Conservation (phyloP, 2,113 vertebrate species). For the Carassius auratus region DNA sequence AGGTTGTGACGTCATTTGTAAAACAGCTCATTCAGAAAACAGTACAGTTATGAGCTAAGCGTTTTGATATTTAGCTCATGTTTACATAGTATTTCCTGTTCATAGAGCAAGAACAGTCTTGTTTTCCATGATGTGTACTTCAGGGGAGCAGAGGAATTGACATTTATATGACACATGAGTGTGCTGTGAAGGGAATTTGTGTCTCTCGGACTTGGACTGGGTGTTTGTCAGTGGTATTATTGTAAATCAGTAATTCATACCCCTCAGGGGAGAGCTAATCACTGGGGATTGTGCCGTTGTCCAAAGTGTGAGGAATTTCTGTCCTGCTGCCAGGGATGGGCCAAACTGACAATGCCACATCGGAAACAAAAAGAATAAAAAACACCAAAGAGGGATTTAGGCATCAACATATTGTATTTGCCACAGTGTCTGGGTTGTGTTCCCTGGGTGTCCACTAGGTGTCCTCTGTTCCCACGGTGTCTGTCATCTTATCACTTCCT, state of each 20-base stretch:
- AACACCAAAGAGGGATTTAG: neutral
- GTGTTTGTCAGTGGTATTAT: neutral
- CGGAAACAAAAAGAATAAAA: neutral
- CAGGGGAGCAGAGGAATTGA: neutral
- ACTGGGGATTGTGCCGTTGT: neutral
- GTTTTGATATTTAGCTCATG: too few species aligned
- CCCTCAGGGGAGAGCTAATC: conserved; percentile 24
- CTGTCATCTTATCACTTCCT: too few species aligned
- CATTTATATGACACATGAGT: conserved; percentile 17
- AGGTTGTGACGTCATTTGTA: too few species aligned
- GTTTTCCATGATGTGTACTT: neutral
- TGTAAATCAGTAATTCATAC: neutral
- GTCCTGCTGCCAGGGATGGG: neutral
- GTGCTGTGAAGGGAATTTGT: neutral
- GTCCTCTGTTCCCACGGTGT: too few species aligned
- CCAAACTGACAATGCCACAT: neutral
- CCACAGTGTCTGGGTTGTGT: too few species aligned
- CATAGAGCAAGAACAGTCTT: neutral
- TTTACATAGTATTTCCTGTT: neutral
- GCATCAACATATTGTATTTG: neutral
- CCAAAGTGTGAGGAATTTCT: neutral
- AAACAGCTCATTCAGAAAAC: too few species aligned
- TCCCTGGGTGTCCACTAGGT: too few species aligned
- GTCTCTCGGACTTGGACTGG: neutral
- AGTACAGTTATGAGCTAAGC: too few species aligned